Evolutionary conservation across 2,797 vertebrate genomes (phyloP), one percentile per base, ranked within the genome.

Genomic region (Mycteria americana): DNA sequence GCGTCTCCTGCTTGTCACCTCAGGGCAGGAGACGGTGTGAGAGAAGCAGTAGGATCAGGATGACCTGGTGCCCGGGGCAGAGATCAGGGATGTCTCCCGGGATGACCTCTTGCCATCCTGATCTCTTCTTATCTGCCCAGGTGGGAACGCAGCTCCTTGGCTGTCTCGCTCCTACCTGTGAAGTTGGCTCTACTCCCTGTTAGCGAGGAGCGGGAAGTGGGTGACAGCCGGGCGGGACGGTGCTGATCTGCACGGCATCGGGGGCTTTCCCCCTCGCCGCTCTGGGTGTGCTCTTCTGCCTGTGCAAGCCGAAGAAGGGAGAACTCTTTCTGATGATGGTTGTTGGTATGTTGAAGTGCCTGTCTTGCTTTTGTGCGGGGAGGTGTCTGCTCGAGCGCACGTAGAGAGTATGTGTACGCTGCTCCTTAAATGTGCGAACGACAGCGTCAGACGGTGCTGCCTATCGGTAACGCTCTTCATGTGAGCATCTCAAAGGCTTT

Each of bases 91-190:
- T 54, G 77, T 92, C 89, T 93, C 84, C 3, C 24, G 86, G 51
- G 73, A 24, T 96, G 85, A 95, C 85, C 94, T 96, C 65, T 89
- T 95, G 84, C 89, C 67, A 30, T 76, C 76, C 57, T 95, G 63
- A 95, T 96, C 93, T 95, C 91, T 69, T 94, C 64, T 94, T 91
- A 92, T 95, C 93, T 89, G 72, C 46, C 62, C 85, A 85, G 69
- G 85, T 88, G 67, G 73, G 94, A 95, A 89, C 51, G 68, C 87
- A 72, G 69, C 74, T 79, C 7, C 85, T 75, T 12, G 10, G 31
- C 81, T 76, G 67, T 67, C 75, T 85, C 13, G 6, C 78, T 89
- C 33, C 72, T 84, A 46, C 82, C 78, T 69, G 39, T 23, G 54
- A 25, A 74, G 30, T 48, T 59, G 83, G 43, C 88, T 76, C 39